Conservation (phyloP, 2,888 invertebrate genomes). For the Drosophila birchii region DNA sequence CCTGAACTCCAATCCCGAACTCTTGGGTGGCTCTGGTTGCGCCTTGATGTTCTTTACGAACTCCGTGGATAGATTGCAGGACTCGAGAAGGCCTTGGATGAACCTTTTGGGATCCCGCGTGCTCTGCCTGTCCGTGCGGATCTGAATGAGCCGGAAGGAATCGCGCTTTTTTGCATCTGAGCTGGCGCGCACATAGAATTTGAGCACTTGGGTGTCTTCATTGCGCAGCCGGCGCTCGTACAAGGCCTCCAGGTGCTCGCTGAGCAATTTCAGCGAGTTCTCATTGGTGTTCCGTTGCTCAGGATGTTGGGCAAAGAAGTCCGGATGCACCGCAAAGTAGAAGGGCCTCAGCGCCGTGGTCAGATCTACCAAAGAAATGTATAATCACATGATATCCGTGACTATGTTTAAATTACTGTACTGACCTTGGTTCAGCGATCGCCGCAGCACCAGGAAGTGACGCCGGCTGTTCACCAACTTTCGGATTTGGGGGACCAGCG, state of each 20-base stretch:
- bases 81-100: slow-evolving; percentile 89
- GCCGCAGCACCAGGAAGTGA: slow-evolving; percentile 47
- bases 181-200: slow-evolving; percentile 91
- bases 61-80: slow-evolving; percentile 94
- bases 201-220: slow-evolving; percentile 86
- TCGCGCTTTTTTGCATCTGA: slow-evolving; percentile 75
- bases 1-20: slow-evolving; percentile 47
- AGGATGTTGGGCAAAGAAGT: slow-evolving; percentile 96
- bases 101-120: slow-evolving; percentile 90
- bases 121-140: slow-evolving; percentile 87
- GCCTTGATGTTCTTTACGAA: slow-evolving; percentile 90
- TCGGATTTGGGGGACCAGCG: slow-evolving; percentile 30
- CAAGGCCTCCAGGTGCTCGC: slow-evolving; percentile 92
- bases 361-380: slow-evolving; percentile 87
- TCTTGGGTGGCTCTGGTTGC: slow-evolving; percentile 28
- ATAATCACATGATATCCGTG: slow-evolving; percentile 17
- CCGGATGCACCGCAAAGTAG: slow-evolving; percentile 98
- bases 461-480: slow-evolving; percentile 25
- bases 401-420: not conserved
- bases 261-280: slow-evolving; percentile 94
- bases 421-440: slow-evolving; percentile 85
- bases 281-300: slow-evolving; percentile 95
- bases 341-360: slow-evolving; percentile 96
- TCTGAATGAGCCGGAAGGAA: slow-evolving; percentile 90
- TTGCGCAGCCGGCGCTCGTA: slow-evolving; percentile 86